Evolutionary conservation across 1,140 invertebrate genomes (phyloP), one percentile per base, ranked within the genome.

Genomic region (Trachymyrmex cornetzi): DNA sequence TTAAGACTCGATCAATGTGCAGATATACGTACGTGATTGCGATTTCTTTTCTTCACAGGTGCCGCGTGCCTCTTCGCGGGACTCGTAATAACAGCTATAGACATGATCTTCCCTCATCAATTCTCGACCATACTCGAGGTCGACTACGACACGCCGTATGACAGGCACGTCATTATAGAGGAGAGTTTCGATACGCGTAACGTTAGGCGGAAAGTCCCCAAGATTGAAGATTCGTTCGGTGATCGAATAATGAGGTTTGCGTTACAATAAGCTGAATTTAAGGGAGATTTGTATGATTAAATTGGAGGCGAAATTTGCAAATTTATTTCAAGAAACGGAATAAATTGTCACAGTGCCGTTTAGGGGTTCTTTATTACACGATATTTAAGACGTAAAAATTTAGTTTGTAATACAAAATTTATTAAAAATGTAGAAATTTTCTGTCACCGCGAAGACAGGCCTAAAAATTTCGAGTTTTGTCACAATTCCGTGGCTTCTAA

Each of bases 41-140:
- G 14, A 64, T 53, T 34, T 59, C 57, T 75, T 22, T 59, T 22
- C 30, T 57, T 79, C 34, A n/a, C 94, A 98, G 98, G 98, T 72
- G 95, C 97, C 64, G 94, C 97, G 27, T 98, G 98, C 92, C 92
- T 98, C 9, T 94, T 97, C 30, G 96, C 97, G 1, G 98, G 98
- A 3, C 93, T 97, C 2, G 94, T 98, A 27, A 98, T 99, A 82
- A 97, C 98, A 2, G 96, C 97, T 0, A 96, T 99, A 30, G 98
- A 99, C 93, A 96, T 98, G 91, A 96, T 98, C 44, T 99, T 97
- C 95, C 98, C 98, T 11, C 98, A 99, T 94, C 97, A 97, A 90
- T 99, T 99, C 95, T 98, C 98, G 16, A 99, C 98, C 0, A 98
- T 99, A 74, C 94, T 99, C 59, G 98, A 99, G 93, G 98, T 99